Percentiles rank a stretch among this genome's conserved stretches.
These are phyloP conservation scores for Acanthopagrus latus DNA, from an alignment of 2,797 vertebrate genomes.

Conservation along the genomic window DNA sequence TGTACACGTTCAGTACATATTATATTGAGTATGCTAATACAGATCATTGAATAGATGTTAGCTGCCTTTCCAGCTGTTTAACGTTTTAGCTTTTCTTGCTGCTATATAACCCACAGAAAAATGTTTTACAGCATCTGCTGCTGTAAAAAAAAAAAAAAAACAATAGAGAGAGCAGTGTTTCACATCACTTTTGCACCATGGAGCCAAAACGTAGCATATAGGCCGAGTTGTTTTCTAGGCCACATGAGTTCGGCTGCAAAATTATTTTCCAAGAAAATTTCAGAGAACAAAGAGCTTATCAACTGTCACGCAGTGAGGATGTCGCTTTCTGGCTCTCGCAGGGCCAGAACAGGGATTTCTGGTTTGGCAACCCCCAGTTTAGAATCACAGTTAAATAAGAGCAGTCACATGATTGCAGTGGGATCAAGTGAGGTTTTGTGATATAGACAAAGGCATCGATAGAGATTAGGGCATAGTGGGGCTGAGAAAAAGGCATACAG, in stretches of 20 bases:
- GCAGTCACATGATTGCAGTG: constrained; percentile 62
- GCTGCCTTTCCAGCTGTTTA: constrained; percentile 77
- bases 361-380: constrained; percentile 63
- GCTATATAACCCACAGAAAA: constrained; percentile 56
- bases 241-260: constrained; percentile 50
- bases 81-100: constrained; percentile 73
- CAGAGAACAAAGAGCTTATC: constrained; percentile 74
- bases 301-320: constrained; percentile 44
- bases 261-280: constrained; percentile 47
- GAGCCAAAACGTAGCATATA: constrained; percentile 38
- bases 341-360: constrained; percentile 66
- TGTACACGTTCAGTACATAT: constrained; percentile 71
- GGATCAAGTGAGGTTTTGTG: constrained; percentile 53
- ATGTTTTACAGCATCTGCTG: constrained; percentile 62
- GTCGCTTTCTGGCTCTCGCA: constrained; percentile 44
- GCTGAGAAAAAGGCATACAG: constrained; percentile 62
- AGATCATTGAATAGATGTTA: constrained; percentile 72
- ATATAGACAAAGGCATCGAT: constrained; percentile 70
- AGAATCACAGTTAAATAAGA: constrained; percentile 70
- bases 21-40: constrained; percentile 62
- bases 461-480: constrained; percentile 47
- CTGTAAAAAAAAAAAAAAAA: constrained; percentile 51
- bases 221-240: constrained; percentile 37
- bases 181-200: constrained; percentile 56
- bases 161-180: constrained; percentile 55